Evolutionary conservation across 2,113 vertebrate species (phyloP), one percentile per base, ranked within the genome.

Genomic region (Brachyhypopomus occidentalis): DNA sequence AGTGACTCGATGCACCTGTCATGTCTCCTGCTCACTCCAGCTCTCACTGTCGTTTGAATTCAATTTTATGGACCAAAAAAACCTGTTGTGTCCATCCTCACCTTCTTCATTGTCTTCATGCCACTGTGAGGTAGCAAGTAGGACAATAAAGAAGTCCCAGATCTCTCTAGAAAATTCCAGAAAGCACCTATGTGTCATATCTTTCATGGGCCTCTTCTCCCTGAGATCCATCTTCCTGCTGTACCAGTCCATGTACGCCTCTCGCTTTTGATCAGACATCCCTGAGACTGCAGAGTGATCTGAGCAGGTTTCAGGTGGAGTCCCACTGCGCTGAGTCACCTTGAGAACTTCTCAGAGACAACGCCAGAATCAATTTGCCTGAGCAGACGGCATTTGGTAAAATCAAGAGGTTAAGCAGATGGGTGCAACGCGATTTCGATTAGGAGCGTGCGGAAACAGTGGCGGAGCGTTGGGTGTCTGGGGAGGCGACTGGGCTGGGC

Each of bases 1-100:
- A 22, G 45, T 48, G 48, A 9, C 9, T 69, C 19, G 55, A 83
- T 60, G 58, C 75, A 63, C 78, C 72, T 80, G 59, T 70, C 60
- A 63, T 11, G 14, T 78, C 23, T 78, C 58, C 48, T 34, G 8
- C 64, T 34, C 27, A 38, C 63, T 67, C 48, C 36, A 3, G 17
- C 38, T 69, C 38, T 69, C 66, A n/a, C 34, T 0, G 30, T 17
- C 20, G 36, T 70, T 70, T 70, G 66, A 70, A 70, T n/a, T 56
- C 22, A 16, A 69, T 36, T 45, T 60, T 75, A 20, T 16, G 45
- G 55, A 79, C 69, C 71, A 79, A 55, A 30, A 30, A 79, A 36
- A 72, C 19, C 3, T 23, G 23, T 25, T 52, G 11, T 70, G 17
- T 74, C 56, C 30, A 14, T 70, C 63, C 62, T 22, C 23, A 69